A percentile compares a stretch with the other conserved stretches of the same genome.
These are phyloP conservation scores for Urocolius indicus DNA, from an alignment of 2,113 vertebrate species.

Conservation along the genomic window DNA sequence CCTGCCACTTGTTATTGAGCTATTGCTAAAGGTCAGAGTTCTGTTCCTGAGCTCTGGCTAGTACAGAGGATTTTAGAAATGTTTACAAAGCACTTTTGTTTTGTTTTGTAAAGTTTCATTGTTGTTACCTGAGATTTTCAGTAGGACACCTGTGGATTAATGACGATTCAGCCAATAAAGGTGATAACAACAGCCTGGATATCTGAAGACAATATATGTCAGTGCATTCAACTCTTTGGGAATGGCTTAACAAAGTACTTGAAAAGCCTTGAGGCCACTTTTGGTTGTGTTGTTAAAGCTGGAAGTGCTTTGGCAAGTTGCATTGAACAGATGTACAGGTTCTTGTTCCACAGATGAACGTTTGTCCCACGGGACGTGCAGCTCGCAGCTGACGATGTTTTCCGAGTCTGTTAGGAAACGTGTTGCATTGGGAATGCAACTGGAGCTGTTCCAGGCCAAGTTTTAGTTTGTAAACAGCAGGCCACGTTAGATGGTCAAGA, in stretches of 20 bases:
- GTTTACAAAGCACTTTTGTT: constrained; percentile 30
- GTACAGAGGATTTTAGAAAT: constrained; percentile 22
- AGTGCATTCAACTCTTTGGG: background rate
- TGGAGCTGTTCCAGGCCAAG: background rate
- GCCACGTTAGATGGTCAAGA: background rate
- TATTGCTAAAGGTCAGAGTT: background rate
- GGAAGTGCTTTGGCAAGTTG: constrained; percentile 33
- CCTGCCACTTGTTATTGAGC: constrained; percentile 23
- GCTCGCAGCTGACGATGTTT: background rate
- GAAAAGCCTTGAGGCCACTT: background rate
- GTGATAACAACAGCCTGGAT: background rate
- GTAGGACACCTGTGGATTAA: constrained; percentile 10
- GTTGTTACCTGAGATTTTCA: background rate
- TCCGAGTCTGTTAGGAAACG: background rate
- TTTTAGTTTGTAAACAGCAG: background rate
- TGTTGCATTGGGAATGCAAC: background rate
- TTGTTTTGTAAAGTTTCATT: background rate
- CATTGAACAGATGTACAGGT: constrained; percentile 37
- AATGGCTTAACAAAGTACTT: constrained; percentile 21
- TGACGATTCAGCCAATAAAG: constrained; percentile 2
- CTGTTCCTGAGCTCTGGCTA: constrained; percentile 44
- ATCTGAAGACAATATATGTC: background rate
- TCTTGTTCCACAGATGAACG: constrained; percentile 55
- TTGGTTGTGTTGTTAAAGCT: background rate
- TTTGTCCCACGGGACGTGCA: constrained; percentile 22